A percentile compares a stretch with the other conserved stretches of the same genome.
Evolutionary conservation across 2,113 vertebrate genomes (phyloP).

Genomic region (Mus musculus): GRCm39 chr11:116223001-116223500

Average conservation of each 20-base stretch:
- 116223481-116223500: slow-evolving; percentile 56
- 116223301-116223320: slow-evolving; percentile 88
- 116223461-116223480: slow-evolving; percentile 58
- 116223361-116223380: neutral
- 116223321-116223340: neutral
- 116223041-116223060: slow-evolving; percentile 92
- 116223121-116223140: slow-evolving; percentile 88
- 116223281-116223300: slow-evolving; percentile 98
- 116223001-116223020: slow-evolving; percentile 85
- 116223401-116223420: neutral
- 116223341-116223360: rapidly evolving
- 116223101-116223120: slow-evolving; percentile 61
- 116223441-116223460: slow-evolving; percentile 75
- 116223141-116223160: slow-evolving; percentile 92
- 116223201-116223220: slow-evolving; percentile 97
- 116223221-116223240: slow-evolving; percentile 97
- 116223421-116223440: neutral
- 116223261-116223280: slow-evolving; percentile 99
- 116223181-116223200: slow-evolving; percentile 93
- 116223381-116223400: neutral
- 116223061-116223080: slow-evolving; percentile 88
- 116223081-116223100: neutral
- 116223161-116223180: slow-evolving; percentile 94
- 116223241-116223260: slow-evolving; percentile 96
- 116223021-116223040: slow-evolving; percentile 90